Evolutionary conservation across 1,140 invertebrate genomes (phyloP), one percentile per base, ranked within the genome.

Genomic region (Drosophila trapezifrons): DNA sequence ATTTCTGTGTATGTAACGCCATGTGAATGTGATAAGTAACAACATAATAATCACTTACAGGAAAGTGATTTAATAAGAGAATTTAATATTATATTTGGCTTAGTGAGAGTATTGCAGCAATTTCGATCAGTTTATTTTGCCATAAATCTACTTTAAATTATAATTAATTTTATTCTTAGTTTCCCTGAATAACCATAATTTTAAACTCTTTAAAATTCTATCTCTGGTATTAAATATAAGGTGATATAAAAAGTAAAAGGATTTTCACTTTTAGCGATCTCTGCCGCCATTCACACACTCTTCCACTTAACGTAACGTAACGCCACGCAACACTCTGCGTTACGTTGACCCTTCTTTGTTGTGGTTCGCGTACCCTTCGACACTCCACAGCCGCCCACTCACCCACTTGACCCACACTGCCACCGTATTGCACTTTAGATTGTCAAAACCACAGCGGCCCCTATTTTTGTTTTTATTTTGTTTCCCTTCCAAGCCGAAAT

Each of bases 361-460:
- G 49, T 57, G 27, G 29, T 3, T 69, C 29, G 37, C 67, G 18
- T 47, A 72, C 22, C 55, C 71, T 47, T 52, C 40, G 46, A 57
- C 45, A 43, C 38, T 52, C 38, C 13, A 52, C 37, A n/a, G 18
- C 32, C 22, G 6, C n/a, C 45, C 27, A 56, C 37, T 25, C 40
- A 67, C 47, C 20, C 49, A 76, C 72, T 76, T 76, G 75, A 77
- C 57, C 76, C 76, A 71, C 57, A 77, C 57, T 51, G 49, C 35
- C 54, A 43, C 55, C 49, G 49, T 62, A 58, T 58, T 67, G 71
- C 76, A 76, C 80, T 80, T 76, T 76, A 55, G 55, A 66, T 76
- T 87, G 83, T 86, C 83, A 87, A 65, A 87, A 76, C 67, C 84
- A 82, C 45, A 45, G 37, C 18, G 49, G 56, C 40, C 35, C 52